Conservation (phyloP, 2,797 vertebrate genomes). For the Diplodus puntazzo region DNA sequence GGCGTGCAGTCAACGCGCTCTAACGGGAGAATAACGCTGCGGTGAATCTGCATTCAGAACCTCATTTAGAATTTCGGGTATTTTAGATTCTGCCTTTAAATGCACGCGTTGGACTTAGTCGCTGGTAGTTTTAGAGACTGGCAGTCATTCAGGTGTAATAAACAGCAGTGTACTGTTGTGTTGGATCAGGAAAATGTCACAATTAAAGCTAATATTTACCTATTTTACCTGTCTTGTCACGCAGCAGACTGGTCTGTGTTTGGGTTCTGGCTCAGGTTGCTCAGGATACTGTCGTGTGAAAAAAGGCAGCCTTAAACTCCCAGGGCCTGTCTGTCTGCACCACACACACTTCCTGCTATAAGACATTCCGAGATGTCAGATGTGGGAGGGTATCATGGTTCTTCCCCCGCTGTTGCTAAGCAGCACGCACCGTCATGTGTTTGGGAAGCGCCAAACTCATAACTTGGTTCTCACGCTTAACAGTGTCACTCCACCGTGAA, state of each 20-base stretch:
- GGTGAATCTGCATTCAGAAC: background rate
- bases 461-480: too few species aligned
- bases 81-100: background rate
- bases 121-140: background rate
- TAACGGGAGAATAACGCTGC: background rate
- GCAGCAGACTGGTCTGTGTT: slow-evolving; percentile 10
- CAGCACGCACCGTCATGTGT: too few species aligned
- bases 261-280: slow-evolving; percentile 36
- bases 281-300: too few species aligned
- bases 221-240: background rate
- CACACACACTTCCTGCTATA: too few species aligned
- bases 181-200: background rate
- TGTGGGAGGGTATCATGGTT: too few species aligned
- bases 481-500: too few species aligned
- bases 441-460: too few species aligned
- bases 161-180: background rate
- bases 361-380: too few species aligned
- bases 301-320: too few species aligned
- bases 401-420: too few species aligned
- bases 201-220: background rate
- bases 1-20: background rate
- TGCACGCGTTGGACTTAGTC: background rate
- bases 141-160: background rate
- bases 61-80: accelerated
- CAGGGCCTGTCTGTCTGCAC: too few species aligned